Evolutionary conservation across 2,797 vertebrate genomes (phyloP), one percentile per base, ranked within the genome.

Genomic region (Numenius phaeopus): DNA sequence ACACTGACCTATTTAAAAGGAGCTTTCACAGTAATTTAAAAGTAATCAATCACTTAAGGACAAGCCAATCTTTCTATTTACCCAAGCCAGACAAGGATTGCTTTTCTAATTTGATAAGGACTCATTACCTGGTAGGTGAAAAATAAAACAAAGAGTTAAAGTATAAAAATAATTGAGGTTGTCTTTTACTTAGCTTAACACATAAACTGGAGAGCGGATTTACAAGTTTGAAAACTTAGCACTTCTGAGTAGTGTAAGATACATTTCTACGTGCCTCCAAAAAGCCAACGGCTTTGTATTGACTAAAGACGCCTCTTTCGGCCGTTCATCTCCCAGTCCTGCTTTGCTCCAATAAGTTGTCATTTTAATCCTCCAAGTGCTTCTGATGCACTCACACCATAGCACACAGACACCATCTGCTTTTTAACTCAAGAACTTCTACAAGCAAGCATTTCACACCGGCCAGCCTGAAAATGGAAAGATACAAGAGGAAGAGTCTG

Each of bases 1-100:
- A 42, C 23, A 44, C 29, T 94, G 54, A 78, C 61, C 52, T 80
- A 76, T 82, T 96, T 92, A 79, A 94, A 97, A 96, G 37, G 59
- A 96, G 62, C n/a, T 89, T 94, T 97, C 83, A 82, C 59, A 87
- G 75, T 91, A 95, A 97, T 96, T 96, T 95, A 96, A 86, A 77
- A 95, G 65, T 77, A 97, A 97, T 97, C 93, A 95, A 88, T 75
- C 81, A 92, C 46, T 92, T 95, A 94, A 95, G 84, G 62, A 79
- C 61, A 90, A 89, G 55, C 34, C 69, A 84, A 58, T 93, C 52
- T 94, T 88, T 90, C 49, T 93, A 82, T 97, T 98, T 97, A 97
- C 23, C 18, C 67, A 95, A 94, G 55, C 22, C 32, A 90, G 80
- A 78, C 40, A 78, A 94, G 57, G 64, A 93, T 49, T 87, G 32